Base-by-base conservation (phyloP, 2,797 vertebrate species). In the Gadopsis bispinosus region DNA sequence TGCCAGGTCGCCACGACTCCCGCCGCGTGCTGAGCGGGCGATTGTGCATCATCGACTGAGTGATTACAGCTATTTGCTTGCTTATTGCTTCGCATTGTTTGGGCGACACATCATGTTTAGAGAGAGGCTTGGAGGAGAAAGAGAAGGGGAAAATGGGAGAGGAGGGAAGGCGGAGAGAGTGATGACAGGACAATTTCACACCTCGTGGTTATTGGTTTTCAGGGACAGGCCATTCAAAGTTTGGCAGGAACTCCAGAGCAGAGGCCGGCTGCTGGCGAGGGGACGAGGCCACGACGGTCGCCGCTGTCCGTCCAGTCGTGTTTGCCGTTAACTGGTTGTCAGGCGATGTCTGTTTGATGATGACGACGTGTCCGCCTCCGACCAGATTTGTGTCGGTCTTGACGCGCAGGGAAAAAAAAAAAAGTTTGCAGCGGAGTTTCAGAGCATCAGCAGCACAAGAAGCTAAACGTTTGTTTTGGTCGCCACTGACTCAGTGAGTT, bases 181-280 rank as follows among this genome's bases (percentile, higher is more conserved):
- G 73, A 85, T 87, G 86, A 88, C 86, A 85, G 81, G 71, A 89
- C 85, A 73, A 88, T 91, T 91, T 91, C 89, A 88, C 85, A 79
- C 81, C 78, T 75, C 56, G 0, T 81, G 81, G 81, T 89, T 88
- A 88, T 88, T 86, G 83, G 81, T 77, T 88, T 86, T 86, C 58
- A 50, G 86, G 81, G 86, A 87, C 80, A 20, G 65, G 59, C 60
- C 55, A 51, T 80, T 80, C 65, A 64, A 66, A 79, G 73, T 81
- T 84, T 87, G 73, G 77, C 79, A 86, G 68, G 55, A 83, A 74
- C 69, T 10, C 50, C 71, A 13, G 47, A 56, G 58, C 33, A 54
- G 76, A 69, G 77, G 61, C 55, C n/a, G 48, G 35, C 69, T 71
- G 37, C 70, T 26, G 37, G 29, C 9, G 1, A 29, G 17, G 7